These are phyloP conservation scores for Drosophila ezoana DNA, from an alignment of 2,888 invertebrate species.

Conservation along the genomic window DNA sequence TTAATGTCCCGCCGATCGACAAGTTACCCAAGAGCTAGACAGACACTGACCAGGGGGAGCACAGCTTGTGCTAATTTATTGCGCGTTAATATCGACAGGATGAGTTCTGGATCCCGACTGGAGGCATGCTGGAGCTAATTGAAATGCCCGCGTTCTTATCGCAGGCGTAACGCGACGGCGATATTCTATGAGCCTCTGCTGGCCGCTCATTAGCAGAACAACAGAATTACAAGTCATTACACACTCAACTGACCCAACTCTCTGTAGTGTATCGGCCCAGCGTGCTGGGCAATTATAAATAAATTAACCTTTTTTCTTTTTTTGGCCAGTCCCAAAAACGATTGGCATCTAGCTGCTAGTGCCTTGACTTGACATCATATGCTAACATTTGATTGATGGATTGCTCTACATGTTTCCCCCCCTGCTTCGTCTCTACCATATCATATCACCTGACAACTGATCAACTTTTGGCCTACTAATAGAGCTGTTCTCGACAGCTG, in stretches of 20 bases:
- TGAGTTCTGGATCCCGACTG: slow-evolving; percentile 35
- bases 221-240: slow-evolving; percentile 83
- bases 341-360: slow-evolving; percentile 60
- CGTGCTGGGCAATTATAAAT: slow-evolving; percentile 69
- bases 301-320: slow-evolving; percentile 64
- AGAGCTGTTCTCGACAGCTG: slow-evolving; percentile 38
- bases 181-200: slow-evolving; percentile 8
- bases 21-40: slow-evolving; percentile 29
- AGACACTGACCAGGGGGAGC: slow-evolving; percentile 14
- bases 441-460: slow-evolving; percentile 74
- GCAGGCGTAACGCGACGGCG: slow-evolving; percentile 65
- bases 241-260: slow-evolving; percentile 39
- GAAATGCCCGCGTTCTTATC: slow-evolving; percentile 74
- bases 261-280: background rate
- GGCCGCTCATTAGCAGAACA: slow-evolving; percentile 80
- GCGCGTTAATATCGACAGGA: slow-evolving; percentile 82
- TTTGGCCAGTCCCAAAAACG: slow-evolving; percentile 60
- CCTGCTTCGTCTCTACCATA: background rate
- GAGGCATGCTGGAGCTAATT: slow-evolving; percentile 43
- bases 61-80: slow-evolving; percentile 80
- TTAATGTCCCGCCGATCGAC: slow-evolving; percentile 43
- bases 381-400: slow-evolving; percentile 76
- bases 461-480: slow-evolving; percentile 46
- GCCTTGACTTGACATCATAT: slow-evolving; percentile 28
- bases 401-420: slow-evolving; percentile 24